Conservation (phyloP, 2,113 vertebrate genomes). For the Micronycteris hirsuta region DNA sequence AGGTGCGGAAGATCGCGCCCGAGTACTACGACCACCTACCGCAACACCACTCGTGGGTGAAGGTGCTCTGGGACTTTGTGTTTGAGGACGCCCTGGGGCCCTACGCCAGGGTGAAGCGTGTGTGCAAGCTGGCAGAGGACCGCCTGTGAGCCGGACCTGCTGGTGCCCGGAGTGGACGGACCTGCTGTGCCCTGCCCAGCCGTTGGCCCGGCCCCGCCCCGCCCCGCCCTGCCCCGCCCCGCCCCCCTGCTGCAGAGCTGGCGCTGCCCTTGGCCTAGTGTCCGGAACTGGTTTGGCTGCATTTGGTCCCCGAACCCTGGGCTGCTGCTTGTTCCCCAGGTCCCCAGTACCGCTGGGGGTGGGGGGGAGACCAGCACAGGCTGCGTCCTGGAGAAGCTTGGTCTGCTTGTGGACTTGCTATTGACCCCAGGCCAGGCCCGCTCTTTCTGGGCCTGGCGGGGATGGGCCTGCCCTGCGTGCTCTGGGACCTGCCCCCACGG, state of each 20-base stretch:
- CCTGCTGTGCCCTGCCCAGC: not conserved
- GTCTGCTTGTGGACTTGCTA: not conserved
- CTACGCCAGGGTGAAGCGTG: slow-evolving; percentile 92
- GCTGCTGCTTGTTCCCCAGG: not conserved
- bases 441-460: not conserved
- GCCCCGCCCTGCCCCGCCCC: not conserved
- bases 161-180: accelerated
- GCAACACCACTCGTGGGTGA: slow-evolving; percentile 93
- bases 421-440: not conserved
- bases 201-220: not conserved
- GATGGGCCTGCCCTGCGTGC: not conserved
- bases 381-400: too few relatives aligned
- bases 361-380: accelerated
- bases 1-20: slow-evolving; percentile 96
- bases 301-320: not conserved
- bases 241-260: not conserved
- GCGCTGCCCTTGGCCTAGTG: accelerated
- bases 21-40: slow-evolving; percentile 95
- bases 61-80: slow-evolving; percentile 96
- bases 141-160: not conserved
- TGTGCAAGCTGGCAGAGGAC: slow-evolving; percentile 84
- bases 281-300: not conserved
- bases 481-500: not conserved
- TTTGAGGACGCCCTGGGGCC: slow-evolving; percentile 93
- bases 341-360: accelerated